Percentiles rank a stretch among this genome's conserved stretches.
Conservation (phyloP, 2,797 vertebrate species). For the Gobio occitaniae region DNA sequence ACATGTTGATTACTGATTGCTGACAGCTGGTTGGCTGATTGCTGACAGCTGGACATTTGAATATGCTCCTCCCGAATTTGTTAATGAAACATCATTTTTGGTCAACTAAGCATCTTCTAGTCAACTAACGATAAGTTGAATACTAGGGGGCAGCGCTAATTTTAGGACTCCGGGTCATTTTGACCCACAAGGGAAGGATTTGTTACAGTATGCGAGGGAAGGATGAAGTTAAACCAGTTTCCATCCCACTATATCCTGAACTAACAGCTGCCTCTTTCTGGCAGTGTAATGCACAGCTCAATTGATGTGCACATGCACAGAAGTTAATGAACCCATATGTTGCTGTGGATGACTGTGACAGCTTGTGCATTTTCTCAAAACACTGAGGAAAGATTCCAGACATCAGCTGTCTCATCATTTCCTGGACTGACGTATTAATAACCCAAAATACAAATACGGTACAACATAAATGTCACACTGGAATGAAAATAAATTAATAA, state of each 20-base stretch:
- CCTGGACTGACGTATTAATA: neutral
- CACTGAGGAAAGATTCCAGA: neutral
- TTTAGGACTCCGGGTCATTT: too few relatives aligned
- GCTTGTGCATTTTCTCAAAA: conserved; percentile 32
- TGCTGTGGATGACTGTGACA: conserved; percentile 31
- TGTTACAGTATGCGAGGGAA: too few relatives aligned
- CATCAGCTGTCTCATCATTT: neutral
- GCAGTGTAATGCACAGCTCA: conserved; percentile 19
- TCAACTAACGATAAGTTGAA: too few relatives aligned
- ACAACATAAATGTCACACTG: neutral
- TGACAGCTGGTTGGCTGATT: too few relatives aligned
- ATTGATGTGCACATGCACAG: conserved; percentile 34
- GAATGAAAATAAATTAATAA: neutral
- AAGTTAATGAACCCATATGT: conserved; percentile 51
- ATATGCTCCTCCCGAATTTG: too few relatives aligned
- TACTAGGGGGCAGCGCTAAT: too few relatives aligned
- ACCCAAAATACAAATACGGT: conserved; percentile 2
- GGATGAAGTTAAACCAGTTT: neutral
- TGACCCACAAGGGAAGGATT: too few relatives aligned
- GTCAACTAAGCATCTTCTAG: too few relatives aligned
- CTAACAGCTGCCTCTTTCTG: conserved; percentile 24
- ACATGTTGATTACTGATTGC: too few relatives aligned
- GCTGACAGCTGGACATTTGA: too few relatives aligned
- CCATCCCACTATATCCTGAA: neutral
- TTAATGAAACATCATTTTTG: too few relatives aligned